Evolutionary conservation across 2,888 invertebrate genomes (phyloP).

Genomic region (Andricus quercusramuli): DNA sequence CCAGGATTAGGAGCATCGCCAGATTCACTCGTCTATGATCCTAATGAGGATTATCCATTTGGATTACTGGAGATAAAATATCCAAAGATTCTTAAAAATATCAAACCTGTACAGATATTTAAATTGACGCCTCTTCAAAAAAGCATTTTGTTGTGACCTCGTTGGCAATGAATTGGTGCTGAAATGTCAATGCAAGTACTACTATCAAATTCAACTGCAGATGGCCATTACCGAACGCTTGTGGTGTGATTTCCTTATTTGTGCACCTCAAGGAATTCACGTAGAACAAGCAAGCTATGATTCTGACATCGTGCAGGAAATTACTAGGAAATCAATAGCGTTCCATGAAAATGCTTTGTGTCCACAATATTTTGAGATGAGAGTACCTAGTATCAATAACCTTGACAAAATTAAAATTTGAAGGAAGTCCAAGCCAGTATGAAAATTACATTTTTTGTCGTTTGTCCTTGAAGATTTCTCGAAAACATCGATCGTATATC

Average conservation of each 20-base stretch:
- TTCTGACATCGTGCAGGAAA: too few relatives aligned
- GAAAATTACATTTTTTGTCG: too few relatives aligned
- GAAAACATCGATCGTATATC: too few relatives aligned
- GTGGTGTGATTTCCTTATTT: too few relatives aligned
- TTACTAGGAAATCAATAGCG: slow-evolving; percentile 38
- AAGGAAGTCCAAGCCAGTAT: too few relatives aligned
- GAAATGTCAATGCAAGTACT: slow-evolving; percentile 51
- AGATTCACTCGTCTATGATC: slow-evolving; percentile 49
- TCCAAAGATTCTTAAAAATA: slow-evolving; percentile 52
- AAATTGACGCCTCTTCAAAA: slow-evolving; percentile 49
- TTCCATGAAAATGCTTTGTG: slow-evolving; percentile 56
- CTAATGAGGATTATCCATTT: slow-evolving; percentile 30
- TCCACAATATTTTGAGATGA: slow-evolving; percentile 59
- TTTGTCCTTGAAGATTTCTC: too few relatives aligned
- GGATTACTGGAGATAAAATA: slow-evolving; percentile 54
- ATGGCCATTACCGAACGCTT: too few relatives aligned
- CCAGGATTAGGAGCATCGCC: slow-evolving; percentile 55
- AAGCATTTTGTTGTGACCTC: slow-evolving; percentile 51
- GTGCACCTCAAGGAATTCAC: too few relatives aligned
- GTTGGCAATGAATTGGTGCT: slow-evolving; percentile 40
- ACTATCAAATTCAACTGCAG: too few relatives aligned
- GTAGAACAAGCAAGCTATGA: too few relatives aligned
- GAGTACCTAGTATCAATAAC: slow-evolving; percentile 54
- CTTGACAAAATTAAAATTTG: too few relatives aligned
- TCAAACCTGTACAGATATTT: slow-evolving; percentile 48